These are phyloP conservation scores for Eristalis arbustorum DNA, from an alignment of 2,888 invertebrate genomes.

Conservation along the genomic window DNA sequence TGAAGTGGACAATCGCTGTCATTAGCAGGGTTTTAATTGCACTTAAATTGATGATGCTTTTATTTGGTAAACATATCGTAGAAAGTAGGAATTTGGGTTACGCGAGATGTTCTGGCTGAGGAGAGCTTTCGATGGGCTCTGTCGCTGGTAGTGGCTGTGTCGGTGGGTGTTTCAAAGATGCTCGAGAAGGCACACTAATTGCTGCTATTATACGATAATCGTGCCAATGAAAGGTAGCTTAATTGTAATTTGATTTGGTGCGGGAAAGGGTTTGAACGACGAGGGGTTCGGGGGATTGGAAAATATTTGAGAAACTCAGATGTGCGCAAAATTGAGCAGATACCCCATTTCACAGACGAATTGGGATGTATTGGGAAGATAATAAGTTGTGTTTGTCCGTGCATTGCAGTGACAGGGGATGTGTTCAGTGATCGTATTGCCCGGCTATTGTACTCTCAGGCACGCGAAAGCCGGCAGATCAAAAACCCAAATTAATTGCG, in stretches of 20 bases:
- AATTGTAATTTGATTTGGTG: background rate
- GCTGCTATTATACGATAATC: background rate
- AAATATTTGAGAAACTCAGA: background rate
- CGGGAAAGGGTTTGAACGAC: background rate
- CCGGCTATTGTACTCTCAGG: too few species aligned
- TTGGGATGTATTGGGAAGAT: too few species aligned
- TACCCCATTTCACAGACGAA: too few species aligned
- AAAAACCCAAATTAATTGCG: too few species aligned
- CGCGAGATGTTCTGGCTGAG: background rate
- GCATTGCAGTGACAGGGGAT: too few species aligned
- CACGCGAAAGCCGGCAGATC: too few species aligned
- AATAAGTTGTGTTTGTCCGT: too few species aligned
- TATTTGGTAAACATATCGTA: background rate
- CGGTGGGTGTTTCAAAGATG: background rate
- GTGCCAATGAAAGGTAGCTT: background rate
- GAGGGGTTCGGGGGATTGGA: background rate
- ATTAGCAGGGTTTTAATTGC: conserved; percentile 32
- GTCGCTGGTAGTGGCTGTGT: background rate
- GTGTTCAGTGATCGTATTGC: too few species aligned
- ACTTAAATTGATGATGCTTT: conserved; percentile 9
- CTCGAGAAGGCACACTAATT: background rate
- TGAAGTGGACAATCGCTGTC: too few species aligned
- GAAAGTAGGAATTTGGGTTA: conserved; percentile 23
- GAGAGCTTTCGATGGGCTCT: background rate
- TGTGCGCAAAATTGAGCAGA: too few species aligned